These are phyloP conservation scores for Danaus plexippus DNA, from an alignment of 1,140 invertebrate genomes.

Conservation along the genomic window DNA sequence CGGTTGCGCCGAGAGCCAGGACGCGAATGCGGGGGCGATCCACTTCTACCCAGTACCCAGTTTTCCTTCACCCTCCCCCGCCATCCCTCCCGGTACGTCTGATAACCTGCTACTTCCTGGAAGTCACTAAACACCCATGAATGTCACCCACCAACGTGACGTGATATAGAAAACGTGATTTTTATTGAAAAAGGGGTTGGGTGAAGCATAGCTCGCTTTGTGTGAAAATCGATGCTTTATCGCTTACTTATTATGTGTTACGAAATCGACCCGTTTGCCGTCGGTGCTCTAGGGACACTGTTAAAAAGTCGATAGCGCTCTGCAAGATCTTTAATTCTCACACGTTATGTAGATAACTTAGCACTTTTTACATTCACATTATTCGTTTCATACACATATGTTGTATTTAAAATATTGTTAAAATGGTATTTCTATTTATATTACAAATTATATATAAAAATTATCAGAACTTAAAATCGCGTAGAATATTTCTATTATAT, in stretches of 20 bases:
- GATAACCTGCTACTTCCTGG: slow-evolving; percentile 67
- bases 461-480: no score
- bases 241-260: slow-evolving; percentile 38
- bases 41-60: slow-evolving; percentile 51
- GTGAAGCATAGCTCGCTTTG: slow-evolving; percentile 40
- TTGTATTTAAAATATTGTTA: no score
- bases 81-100: slow-evolving; percentile 37
- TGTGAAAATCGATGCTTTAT: slow-evolving; percentile 54
- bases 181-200: slow-evolving; percentile 60
- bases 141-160: slow-evolving; percentile 56
- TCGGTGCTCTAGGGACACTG: slow-evolving; percentile 14
- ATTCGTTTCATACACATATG: no score
- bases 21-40: slow-evolving; percentile 58
- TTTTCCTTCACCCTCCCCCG: slow-evolving; percentile 34
- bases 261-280: slow-evolving; percentile 32
- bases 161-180: slow-evolving; percentile 63
- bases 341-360: slow-evolving; percentile 1
- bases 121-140: slow-evolving; percentile 67
- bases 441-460: no score
- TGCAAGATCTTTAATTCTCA: slow-evolving; percentile 5
- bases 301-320: slow-evolving; percentile 12
- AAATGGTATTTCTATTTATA: no score
- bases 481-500: no score
- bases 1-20: slow-evolving; percentile 43
- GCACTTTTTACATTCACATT: no score